Base-by-base conservation (phyloP, 2,888 invertebrate genomes). In the Lithophane socia region DNA sequence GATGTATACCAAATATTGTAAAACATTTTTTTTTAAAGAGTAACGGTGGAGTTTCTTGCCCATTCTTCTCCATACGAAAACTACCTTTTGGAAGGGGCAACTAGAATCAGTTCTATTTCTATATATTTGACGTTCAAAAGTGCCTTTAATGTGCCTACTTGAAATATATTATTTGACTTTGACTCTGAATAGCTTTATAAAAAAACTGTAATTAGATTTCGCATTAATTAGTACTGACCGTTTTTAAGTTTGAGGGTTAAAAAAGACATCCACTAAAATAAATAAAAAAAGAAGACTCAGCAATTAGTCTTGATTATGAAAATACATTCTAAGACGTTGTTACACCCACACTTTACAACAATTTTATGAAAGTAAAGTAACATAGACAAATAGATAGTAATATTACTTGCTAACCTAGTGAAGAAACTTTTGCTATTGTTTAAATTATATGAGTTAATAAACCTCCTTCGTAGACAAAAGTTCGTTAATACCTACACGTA, bases 261-360 rank as follows among this genome's bases (percentile, higher is more conserved):
- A n/a, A 64, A 8, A n/a, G 8, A 42, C 13, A n/a, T 37, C 61
- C 21, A n/a, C 8, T 42, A 37, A 10, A 24, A 18, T 29, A 12
- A 47, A 24, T 24, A 24, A 24, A 18, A 9, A 37, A 71, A 54
- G 10, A 44, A 37, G 54, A 71, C 44, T n/a, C 21, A 4, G 12
- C 52, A 54, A 47, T 29, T 29, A 24, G 42, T 16, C 16, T n/a
- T 24, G 7, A 56, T 47, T 37, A 29, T 52, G 2, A 49, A 37
- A 61, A 21, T 71, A 54, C 47, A 79, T 21, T n/a, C 24, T 56
- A 42, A 29, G 2, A 72, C 72, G 18, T 42, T n/a, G 21, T 5
- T 42, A n/a, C 29, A 42, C 54, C 63, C 42, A 80, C 80, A n/a
- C 24, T 10, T 42, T 5, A 63, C 21, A 49, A 42, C 2, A 42